Percentiles rank a stretch among this genome's conserved stretches.
Evolutionary conservation across 2,113 vertebrate genomes (phyloP).

Genomic region (Ailuropoda melanoleuca): DNA sequence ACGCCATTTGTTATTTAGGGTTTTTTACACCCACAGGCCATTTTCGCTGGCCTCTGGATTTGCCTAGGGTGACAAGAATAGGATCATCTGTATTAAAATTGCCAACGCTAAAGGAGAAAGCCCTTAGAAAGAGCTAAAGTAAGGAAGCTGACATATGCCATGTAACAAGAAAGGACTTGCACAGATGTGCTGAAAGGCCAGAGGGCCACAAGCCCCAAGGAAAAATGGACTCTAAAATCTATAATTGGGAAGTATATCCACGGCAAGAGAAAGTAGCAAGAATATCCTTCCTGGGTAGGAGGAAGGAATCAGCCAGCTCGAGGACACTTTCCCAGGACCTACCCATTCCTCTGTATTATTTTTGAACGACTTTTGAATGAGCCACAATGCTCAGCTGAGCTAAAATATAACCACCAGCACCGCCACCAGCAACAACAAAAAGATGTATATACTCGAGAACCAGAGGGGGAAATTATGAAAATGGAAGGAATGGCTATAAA

Average conservation of each 20-base stretch:
- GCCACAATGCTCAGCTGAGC: neutral
- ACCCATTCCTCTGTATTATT: neutral
- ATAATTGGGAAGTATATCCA: neutral
- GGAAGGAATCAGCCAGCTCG: neutral
- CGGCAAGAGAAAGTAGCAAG: neutral
- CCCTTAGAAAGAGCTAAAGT: neutral
- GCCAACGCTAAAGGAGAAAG: neutral
- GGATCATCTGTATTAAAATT: neutral
- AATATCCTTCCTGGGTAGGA: neutral
- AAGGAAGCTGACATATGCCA: neutral
- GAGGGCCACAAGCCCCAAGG: neutral
- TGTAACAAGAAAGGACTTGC: neutral
- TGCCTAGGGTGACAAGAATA: constrained; percentile 9
- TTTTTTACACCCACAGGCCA: neutral
- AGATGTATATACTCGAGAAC: neutral
- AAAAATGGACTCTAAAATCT: neutral
- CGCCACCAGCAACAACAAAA: neutral
- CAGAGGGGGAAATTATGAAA: neutral
- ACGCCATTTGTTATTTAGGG: neutral
- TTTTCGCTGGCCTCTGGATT: neutral
- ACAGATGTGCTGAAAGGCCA: neutral
- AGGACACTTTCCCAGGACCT: neutral
- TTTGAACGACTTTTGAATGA: neutral
- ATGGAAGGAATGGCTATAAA: neutral
- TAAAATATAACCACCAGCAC: neutral